phyloP scores from a whole-genome alignment of 2,113 vertebrate genomes.

The Cyprinodon variegatus region DNA sequence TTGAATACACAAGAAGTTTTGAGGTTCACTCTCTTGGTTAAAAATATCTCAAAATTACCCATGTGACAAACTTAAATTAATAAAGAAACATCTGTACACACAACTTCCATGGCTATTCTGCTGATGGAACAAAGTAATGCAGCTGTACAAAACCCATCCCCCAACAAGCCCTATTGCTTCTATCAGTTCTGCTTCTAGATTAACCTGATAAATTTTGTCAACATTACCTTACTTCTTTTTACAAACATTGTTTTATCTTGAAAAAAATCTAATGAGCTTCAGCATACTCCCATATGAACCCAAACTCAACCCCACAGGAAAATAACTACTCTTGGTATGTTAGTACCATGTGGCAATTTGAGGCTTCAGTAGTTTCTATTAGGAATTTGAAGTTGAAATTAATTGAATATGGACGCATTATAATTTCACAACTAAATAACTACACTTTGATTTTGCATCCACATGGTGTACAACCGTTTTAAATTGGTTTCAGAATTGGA shows the following conservation, averaged over 20 bases:
- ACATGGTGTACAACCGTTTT: constrained; percentile 16
- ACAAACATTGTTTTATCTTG: not conserved
- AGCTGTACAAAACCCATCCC: too few species aligned
- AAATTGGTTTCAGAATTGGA: constrained; percentile 45
- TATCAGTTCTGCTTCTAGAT: too few species aligned
- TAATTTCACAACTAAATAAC: constrained; percentile 27
- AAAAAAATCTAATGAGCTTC: not conserved
- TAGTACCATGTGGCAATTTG: not conserved
- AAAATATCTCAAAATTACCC: too few species aligned
- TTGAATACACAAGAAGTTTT: too few species aligned
- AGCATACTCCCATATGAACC: not conserved
- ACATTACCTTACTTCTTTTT: not conserved
- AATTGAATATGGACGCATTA: constrained; percentile 41
- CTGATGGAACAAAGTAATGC: too few species aligned
- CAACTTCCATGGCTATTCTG: too few species aligned
- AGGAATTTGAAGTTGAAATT: not conserved
- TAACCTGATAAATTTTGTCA: too few species aligned
- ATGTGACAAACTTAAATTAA: too few species aligned
- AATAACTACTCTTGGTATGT: not conserved
- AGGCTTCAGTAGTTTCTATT: not conserved
- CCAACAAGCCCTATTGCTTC: too few species aligned
- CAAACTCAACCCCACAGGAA: not conserved
- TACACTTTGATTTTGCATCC: constrained; percentile 10
- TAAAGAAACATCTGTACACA: too few species aligned
- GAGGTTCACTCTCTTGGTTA: too few species aligned